A percentile compares a stretch with the other conserved stretches of the same genome.
phyloP scores from a whole-genome alignment of 2,797 vertebrate genomes.

The Bovichtus variegatus region DNA sequence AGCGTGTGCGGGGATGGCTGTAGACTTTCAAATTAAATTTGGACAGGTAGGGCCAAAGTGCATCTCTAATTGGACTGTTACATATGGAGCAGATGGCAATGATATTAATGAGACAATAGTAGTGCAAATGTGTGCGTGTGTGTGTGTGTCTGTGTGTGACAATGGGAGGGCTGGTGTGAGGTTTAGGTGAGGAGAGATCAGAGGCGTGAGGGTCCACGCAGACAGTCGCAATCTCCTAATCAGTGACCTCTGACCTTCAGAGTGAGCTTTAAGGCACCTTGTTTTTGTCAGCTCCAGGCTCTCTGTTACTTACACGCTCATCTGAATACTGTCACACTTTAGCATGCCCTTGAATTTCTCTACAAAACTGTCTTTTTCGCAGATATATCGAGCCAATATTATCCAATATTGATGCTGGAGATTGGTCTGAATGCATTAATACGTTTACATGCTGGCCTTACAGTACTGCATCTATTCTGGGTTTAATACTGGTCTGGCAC shows the following conservation, averaged over 20 bases:
- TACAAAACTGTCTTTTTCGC: background rate
- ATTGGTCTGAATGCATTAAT: background rate
- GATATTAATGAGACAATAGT: slow-evolving; percentile 67
- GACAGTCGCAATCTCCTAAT: slow-evolving; percentile 33
- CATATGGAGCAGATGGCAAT: slow-evolving; percentile 83
- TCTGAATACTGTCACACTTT: slow-evolving; percentile 5
- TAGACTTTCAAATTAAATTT: slow-evolving; percentile 68
- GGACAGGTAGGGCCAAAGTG: slow-evolving; percentile 80
- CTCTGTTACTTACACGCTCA: slow-evolving; percentile 1
- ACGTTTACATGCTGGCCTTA: background rate
- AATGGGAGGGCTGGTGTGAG: slow-evolving; percentile 30
- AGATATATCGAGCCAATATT: background rate
- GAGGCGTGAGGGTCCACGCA: slow-evolving; percentile 17
- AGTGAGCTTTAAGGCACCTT: slow-evolving; percentile 9
- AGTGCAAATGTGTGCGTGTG: slow-evolving; percentile 1
- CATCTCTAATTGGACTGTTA: slow-evolving; percentile 78
- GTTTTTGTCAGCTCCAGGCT: slow-evolving; percentile 26
- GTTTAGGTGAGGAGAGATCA: slow-evolving; percentile 55
- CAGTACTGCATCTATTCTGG: background rate
- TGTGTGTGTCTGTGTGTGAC: slow-evolving; percentile 10
- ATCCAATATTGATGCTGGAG: background rate
- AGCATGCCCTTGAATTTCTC: background rate
- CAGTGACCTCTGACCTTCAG: slow-evolving; percentile 49
- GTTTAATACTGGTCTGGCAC: background rate
- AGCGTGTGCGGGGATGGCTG: background rate